Evolutionary conservation across 2,797 vertebrate species (phyloP).

Genomic region (Ctenosaura bakeri): DNA sequence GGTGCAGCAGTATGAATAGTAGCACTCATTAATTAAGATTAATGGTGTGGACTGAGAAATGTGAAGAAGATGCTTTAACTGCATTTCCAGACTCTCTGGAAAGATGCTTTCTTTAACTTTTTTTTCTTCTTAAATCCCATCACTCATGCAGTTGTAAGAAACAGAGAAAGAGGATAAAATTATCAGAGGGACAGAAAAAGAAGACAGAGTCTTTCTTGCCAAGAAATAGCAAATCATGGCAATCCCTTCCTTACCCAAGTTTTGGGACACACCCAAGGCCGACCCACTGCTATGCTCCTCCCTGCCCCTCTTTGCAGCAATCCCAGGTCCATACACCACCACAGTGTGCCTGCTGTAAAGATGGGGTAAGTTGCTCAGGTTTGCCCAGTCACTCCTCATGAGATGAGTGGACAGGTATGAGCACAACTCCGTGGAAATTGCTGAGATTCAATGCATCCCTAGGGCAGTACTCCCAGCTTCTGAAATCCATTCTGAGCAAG

Average conservation of each 20-base stretch:
- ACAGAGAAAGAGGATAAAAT: background rate
- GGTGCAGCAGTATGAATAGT: background rate
- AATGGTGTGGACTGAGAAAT: slow-evolving; percentile 15
- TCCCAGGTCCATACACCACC: background rate
- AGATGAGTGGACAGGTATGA: background rate
- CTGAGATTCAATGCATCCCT: background rate
- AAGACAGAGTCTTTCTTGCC: too few species aligned
- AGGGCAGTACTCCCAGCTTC: background rate
- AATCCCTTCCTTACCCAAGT: background rate
- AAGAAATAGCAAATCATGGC: background rate
- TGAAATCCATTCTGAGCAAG: background rate
- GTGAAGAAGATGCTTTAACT: slow-evolving; percentile 10
- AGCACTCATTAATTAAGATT: slow-evolving; percentile 11
- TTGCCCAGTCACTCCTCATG: background rate
- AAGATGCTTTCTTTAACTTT: background rate
- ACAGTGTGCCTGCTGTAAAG: background rate
- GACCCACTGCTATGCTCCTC: background rate
- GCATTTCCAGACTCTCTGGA: slow-evolving; percentile 1
- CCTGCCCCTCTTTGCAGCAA: background rate
- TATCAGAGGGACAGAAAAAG: background rate
- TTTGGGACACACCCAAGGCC: background rate
- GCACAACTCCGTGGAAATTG: background rate
- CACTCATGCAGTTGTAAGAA: background rate
- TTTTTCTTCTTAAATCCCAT: background rate
- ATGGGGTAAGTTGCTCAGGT: background rate